Evolutionary conservation across 2,113 vertebrate species (phyloP), one percentile per base, ranked within the genome.

Genomic region (Eleginops maclovinus): DNA sequence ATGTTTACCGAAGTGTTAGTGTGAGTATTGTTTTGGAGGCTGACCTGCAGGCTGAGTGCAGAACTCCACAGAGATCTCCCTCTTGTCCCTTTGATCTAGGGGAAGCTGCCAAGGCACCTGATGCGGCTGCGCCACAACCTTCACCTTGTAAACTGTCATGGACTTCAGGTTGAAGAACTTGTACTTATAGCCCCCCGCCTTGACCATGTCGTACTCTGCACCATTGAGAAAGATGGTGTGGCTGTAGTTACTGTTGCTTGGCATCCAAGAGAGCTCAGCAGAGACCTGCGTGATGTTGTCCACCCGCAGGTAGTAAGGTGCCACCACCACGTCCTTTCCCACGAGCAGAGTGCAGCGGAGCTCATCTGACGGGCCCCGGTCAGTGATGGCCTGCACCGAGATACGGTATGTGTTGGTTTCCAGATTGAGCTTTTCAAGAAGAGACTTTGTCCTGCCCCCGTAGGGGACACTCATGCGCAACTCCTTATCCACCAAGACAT

Each of bases 31-130:
- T 58, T 56, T 67, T 22, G 9, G 21, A 66, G 47, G 50, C 96
- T 90, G 89, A 99, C 98, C 98, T 95, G 97, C 95, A n/a, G 97
- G 96, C 93, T 97, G 95, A 0, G 98, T 98, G 87, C 96, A 97
- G 94, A 99, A 99, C 81, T 99, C 98, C 89, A 96, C 94, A 4
- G 92, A 96, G 90, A 96, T 97, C 91, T 99, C 98, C 87, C 95
- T 97, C 86, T 96, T 97, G 14, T 99, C 97, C 56, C 98, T 93
- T 54, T 99, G 98, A 85, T 98, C 98, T 84, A 97, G 83, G 0
- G 96, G 96, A 77, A 99, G 96, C 90, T 99, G 97, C 98, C 98
- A 99, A 90, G 98, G 98, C 95, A 97, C 94, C 95, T 99, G 98
- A 93, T 99, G 98, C n/a, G 98, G 97, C 82, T 94, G 94, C 26